A percentile compares a stretch with the other conserved stretches of the same genome.
phyloP scores from a whole-genome alignment of 2,113 vertebrate species.

The Salvator merianae region DNA sequence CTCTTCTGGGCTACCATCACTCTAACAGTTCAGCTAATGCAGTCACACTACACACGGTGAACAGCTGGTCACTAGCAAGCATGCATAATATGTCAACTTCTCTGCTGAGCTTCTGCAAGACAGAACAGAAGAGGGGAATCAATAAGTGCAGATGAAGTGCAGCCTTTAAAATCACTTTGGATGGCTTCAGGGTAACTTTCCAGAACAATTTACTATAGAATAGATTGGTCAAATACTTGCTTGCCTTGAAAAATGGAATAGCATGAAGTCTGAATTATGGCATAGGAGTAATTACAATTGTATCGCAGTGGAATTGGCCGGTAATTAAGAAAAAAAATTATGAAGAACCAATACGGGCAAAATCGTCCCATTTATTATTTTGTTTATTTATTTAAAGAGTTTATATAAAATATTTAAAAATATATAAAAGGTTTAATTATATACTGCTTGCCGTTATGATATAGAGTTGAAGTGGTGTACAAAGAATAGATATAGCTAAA shows the following conservation, averaged over 20 bases:
- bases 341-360: background rate
- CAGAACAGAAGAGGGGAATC: background rate
- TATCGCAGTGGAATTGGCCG: background rate
- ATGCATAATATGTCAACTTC: conserved; percentile 13
- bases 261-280: background rate
- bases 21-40: conserved; percentile 14
- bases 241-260: conserved; percentile 6
- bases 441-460: no score
- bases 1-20: background rate
- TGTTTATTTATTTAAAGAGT: no score
- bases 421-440: no score
- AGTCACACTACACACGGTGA: background rate
- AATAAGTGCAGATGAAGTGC: background rate
- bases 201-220: conserved; percentile 8
- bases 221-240: background rate
- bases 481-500: no score
- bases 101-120: conserved; percentile 2
- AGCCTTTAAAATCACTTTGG: conserved; percentile 22
- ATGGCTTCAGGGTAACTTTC: background rate
- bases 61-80: conserved; percentile 5
- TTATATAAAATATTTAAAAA: no score
- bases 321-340: background rate
- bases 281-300: background rate
- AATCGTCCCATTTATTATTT: no score
- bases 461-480: no score